Evolutionary conservation across 2,797 vertebrate genomes (phyloP).

Genomic region (Megaceryle alcyon): DNA sequence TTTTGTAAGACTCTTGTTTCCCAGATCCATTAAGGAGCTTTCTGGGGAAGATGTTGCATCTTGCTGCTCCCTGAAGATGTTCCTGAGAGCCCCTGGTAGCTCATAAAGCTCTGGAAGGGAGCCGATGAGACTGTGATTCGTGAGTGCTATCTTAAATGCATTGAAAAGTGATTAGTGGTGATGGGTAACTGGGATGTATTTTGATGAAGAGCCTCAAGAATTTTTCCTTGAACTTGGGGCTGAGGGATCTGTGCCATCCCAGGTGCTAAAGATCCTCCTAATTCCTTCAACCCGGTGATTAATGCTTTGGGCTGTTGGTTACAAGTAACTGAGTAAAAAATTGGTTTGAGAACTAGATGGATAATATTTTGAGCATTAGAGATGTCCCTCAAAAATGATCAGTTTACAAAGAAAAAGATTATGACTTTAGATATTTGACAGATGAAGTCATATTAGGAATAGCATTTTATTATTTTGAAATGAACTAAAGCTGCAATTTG

Average conservation of each 20-base stretch:
- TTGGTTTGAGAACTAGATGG: fast-evolving
- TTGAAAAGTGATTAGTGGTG: background rate
- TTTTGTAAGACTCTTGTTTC: background rate
- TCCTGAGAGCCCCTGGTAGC: background rate
- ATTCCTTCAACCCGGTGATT: fast-evolving
- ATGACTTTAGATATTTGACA: background rate
- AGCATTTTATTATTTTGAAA: background rate
- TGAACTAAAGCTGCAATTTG: too few species aligned
- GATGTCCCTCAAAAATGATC: background rate
- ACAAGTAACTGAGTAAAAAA: background rate
- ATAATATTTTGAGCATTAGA: background rate
- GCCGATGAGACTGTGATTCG: background rate
- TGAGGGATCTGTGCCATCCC: background rate
- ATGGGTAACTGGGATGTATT: background rate
- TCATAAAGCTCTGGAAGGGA: background rate
- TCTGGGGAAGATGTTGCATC: background rate
- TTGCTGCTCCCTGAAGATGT: background rate
- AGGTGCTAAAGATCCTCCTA: background rate
- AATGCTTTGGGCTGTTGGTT: background rate
- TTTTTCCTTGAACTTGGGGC: background rate
- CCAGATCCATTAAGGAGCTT: background rate
- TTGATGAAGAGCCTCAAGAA: background rate
- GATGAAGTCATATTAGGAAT: background rate
- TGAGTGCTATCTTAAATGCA: background rate
- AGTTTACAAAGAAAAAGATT: background rate